Evolutionary conservation across 2,113 vertebrate genomes (phyloP).

Genomic region (Triplophysa siluroides): DNA sequence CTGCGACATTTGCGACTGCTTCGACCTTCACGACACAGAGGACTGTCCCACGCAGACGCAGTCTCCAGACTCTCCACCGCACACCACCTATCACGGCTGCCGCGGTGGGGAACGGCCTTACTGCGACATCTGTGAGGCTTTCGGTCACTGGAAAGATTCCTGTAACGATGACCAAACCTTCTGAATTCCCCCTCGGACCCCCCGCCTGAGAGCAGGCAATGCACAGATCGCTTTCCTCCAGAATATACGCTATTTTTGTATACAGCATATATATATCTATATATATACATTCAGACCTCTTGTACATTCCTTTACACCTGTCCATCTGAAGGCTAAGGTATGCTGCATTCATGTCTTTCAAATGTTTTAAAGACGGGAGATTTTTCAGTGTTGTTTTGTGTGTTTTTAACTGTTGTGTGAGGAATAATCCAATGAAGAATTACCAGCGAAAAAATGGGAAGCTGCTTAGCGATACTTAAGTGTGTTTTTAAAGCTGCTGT

Average conservation of each 20-base stretch:
- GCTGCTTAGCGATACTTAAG: not conserved
- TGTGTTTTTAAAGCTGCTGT: constrained; percentile 3
- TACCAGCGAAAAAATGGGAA: not conserved
- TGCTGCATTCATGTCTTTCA: constrained; percentile 65
- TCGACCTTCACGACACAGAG: constrained; percentile 94
- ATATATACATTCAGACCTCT: constrained; percentile 57
- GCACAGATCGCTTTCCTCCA: constrained; percentile 52
- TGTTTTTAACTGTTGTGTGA: constrained; percentile 31
- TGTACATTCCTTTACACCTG: constrained; percentile 48
- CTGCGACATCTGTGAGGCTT: constrained; percentile 93
- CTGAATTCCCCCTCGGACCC: constrained; percentile 59
- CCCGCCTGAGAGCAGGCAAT: constrained; percentile 43
- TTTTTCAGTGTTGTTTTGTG: constrained; percentile 44
- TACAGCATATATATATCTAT: constrained; percentile 54
- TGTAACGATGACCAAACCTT: constrained; percentile 97
- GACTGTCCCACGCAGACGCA: constrained; percentile 95
- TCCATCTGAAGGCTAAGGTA: constrained; percentile 50
- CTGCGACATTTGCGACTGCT: constrained; percentile 97
- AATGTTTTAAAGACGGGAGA: constrained; percentile 50
- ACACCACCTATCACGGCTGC: constrained; percentile 86
- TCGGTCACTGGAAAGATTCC: constrained; percentile 87
- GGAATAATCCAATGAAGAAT: constrained; percentile 15
- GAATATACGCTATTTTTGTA: constrained; percentile 67
- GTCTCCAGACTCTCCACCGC: constrained; percentile 84
- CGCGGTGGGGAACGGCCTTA: constrained; percentile 85